phyloP scores from a whole-genome alignment of 2,113 vertebrate species.

The Sorex araneus region DNA sequence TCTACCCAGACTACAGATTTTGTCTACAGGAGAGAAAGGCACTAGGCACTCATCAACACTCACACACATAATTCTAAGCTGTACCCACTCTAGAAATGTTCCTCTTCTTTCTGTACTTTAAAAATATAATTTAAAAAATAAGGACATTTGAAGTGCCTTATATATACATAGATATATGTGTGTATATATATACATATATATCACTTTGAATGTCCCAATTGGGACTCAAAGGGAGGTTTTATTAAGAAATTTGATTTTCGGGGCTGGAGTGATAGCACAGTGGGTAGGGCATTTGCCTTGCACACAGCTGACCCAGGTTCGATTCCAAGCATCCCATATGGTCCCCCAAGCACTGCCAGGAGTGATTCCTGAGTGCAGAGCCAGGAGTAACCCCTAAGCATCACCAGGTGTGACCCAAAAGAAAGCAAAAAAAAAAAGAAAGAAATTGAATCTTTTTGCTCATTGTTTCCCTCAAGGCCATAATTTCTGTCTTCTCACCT shows the following conservation, averaged over 20 bases:
- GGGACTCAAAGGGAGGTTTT: neutral
- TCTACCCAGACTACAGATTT: neutral
- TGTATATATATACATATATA: no score
- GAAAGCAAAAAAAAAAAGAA: no score
- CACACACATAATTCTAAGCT: neutral
- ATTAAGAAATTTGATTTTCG: neutral
- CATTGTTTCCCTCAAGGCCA: neutral
- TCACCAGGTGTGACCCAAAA: no score
- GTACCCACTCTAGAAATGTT: neutral
- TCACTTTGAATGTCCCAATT: neutral
- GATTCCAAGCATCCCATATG: no score
- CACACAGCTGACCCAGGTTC: no score
- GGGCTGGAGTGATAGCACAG: no score
- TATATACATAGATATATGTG: no score
- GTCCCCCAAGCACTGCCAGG: no score
- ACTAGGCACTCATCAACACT: neutral
- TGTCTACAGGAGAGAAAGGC: neutral
- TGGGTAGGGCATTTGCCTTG: no score
- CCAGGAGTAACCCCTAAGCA: no score
- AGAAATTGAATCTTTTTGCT: neutral
- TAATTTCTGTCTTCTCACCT: neutral
- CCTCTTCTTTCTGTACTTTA: neutral
- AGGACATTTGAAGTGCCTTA: no score
- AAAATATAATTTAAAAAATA: neutral
- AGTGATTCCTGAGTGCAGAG: no score